Base-by-base conservation (phyloP, 2,113 vertebrate species). In the Bufo bufo region DNA sequence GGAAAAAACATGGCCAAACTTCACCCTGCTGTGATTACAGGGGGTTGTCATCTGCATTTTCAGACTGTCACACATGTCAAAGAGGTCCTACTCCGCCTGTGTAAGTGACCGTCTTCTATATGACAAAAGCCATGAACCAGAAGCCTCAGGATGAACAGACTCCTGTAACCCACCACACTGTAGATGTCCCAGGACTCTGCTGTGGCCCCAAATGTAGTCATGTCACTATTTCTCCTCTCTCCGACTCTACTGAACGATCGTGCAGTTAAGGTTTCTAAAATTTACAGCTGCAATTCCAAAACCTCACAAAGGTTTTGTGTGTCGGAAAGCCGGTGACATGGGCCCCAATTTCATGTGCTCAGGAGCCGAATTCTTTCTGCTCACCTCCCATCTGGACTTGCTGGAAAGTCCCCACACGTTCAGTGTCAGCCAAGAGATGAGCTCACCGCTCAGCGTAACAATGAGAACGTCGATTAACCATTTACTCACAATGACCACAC, bases 311-410 rank as follows among this genome's bases (percentile, higher is more conserved):
- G 17, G 49, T 52, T 52, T 52, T 20, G 20, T 20, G 75, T 5
- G 47, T 13, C 6, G 19, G 6, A 58, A 3, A 56, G 13, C 11
- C 4, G 77, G 47, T 20, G 3, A 2, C 79, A 47, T 63, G 13
- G 3, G 56, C 79, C 63, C 17, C 13, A 0, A 61, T 17, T 23
- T 63, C 79, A n/a, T 58, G 58, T 49, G 49, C 58, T 0, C 8
- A 63, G 59, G 4, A 7, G 59, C 80, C n/a, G 59, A 20, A 82
- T 82, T 33, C 0, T 33, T 33, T 33, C 33, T 33, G 33, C 80
- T 82, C 80, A 63, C 80, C 58, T 63, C 80, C 80, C 80, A 82
- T 82, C 80, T 63, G 80, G 80, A 82, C 59, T 63, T 49, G 59
- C 45, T 63, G 80, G 80, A 82, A 82, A 82, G 80, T 82, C 80